phyloP scores from a whole-genome alignment of 1,140 invertebrate species.

The Phortica variegata region DNA sequence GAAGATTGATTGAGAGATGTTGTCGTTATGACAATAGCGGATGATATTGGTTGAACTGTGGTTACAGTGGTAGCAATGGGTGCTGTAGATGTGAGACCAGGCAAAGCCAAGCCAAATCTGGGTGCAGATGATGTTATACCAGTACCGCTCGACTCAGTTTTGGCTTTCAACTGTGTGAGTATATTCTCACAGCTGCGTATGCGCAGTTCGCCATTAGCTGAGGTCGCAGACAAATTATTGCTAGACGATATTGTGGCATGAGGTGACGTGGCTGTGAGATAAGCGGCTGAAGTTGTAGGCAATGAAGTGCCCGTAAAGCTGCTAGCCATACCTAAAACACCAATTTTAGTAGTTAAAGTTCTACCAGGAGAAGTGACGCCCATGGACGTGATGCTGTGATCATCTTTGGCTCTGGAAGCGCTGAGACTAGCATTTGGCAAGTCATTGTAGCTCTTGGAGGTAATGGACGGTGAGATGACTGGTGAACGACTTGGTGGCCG shows the following conservation, averaged over 20 bases:
- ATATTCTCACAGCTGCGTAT: constrained; percentile 26
- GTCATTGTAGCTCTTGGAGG: constrained; percentile 39
- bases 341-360: constrained; percentile 2
- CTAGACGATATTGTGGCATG: neutral
- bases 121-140: too few relatives aligned
- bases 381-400: constrained; percentile 2
- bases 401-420: constrained; percentile 1
- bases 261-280: constrained; percentile 15
- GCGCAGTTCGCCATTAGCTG: constrained; percentile 23
- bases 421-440: constrained; percentile 10
- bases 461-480: constrained; percentile 35
- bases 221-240: neutral
- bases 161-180: constrained; percentile 15
- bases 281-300: constrained; percentile 26
- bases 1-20: too few relatives aligned
- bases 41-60: too few relatives aligned
- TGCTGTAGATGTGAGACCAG: too few relatives aligned
- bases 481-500: constrained; percentile 42
- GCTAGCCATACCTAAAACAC: constrained; percentile 28
- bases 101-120: too few relatives aligned
- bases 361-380: constrained; percentile 10
- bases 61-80: too few relatives aligned
- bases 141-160: neutral
- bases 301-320: constrained; percentile 25
- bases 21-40: too few relatives aligned